Evolutionary conservation across 2,888 invertebrate genomes (phyloP).

Genomic region (Chromoteleia sp.): DNA sequence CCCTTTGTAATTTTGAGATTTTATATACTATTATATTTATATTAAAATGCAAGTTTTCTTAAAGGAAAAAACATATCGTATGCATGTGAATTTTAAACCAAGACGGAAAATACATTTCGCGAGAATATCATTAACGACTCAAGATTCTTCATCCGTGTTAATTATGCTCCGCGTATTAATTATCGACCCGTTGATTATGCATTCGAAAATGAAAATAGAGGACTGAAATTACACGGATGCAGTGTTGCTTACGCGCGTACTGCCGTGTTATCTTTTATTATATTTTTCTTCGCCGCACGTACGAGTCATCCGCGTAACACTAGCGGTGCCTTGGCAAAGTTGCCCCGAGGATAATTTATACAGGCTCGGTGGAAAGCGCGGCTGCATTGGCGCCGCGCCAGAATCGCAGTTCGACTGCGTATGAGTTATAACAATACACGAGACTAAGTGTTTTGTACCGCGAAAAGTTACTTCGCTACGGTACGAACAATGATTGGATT

Average conservation of each 20-base stretch:
- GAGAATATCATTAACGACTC: conserved; percentile 40
- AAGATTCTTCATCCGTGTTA: conserved; percentile 28
- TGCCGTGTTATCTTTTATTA: conserved; percentile 53
- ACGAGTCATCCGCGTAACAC: conserved; percentile 50
- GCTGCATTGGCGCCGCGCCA: conserved; percentile 58
- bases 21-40: too few species aligned
- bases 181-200: conserved; percentile 40
- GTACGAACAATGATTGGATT: conserved; percentile 54
- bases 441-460: conserved; percentile 64
- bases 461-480: conserved; percentile 52
- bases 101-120: conserved; percentile 6
- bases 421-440: conserved; percentile 67
- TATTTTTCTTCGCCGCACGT: conserved; percentile 58
- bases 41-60: too few species aligned
- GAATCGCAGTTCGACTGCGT: conserved; percentile 61
- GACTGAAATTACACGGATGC: conserved; percentile 27
- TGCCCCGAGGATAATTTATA: conserved; percentile 67
- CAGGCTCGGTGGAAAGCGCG: conserved; percentile 51
- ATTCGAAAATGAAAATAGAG: conserved; percentile 40
- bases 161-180: conserved; percentile 40
- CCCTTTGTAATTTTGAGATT: too few species aligned
- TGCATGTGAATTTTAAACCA: too few species aligned
- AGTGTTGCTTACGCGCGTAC: conserved; percentile 28
- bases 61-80: too few species aligned
- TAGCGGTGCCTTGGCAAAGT: conserved; percentile 61